Percentiles rank a stretch among this genome's conserved stretches.
These are phyloP conservation scores for Hozukius guyotensis DNA, from an alignment of 2,797 vertebrate genomes.

Conservation along the genomic window DNA sequence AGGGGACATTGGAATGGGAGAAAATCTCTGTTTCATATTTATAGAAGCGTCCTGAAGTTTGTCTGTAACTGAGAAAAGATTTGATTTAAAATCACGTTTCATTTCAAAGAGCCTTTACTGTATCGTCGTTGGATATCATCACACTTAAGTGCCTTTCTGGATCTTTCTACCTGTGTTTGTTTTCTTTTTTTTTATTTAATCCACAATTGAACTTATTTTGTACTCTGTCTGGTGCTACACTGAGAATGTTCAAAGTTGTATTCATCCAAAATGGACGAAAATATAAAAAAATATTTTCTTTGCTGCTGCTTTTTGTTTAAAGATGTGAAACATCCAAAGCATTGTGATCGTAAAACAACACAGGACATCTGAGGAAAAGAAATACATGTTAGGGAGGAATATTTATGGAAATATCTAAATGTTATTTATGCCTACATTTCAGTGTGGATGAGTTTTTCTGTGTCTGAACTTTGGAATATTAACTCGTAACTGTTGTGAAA, in stretches of 20 bases:
- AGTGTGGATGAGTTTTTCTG: slow-evolving; percentile 37
- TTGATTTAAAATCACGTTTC: slow-evolving; percentile 22
- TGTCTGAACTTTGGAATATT: slow-evolving; percentile 32
- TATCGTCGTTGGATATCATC: slow-evolving; percentile 42
- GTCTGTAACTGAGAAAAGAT: neutral
- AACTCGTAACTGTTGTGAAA: slow-evolving; percentile 45
- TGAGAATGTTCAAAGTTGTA: slow-evolving; percentile 57
- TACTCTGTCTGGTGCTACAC: slow-evolving; percentile 77
- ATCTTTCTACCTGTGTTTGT: slow-evolving; percentile 58
- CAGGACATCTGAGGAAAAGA: neutral
- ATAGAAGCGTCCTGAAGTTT: neutral
- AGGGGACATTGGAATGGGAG: neutral
- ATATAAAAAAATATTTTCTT: slow-evolving; percentile 35
- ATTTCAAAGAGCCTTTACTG: slow-evolving; percentile 45
- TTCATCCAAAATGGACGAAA: slow-evolving; percentile 37
- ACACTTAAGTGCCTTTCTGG: slow-evolving; percentile 78
- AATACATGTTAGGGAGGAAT: neutral
- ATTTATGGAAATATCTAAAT: slow-evolving; percentile 36
- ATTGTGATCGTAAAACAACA: neutral
- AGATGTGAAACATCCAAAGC: slow-evolving; percentile 51
- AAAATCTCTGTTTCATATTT: neutral
- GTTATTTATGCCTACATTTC: slow-evolving; percentile 42
- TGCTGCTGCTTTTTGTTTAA: slow-evolving; percentile 59
- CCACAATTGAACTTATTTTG: slow-evolving; percentile 57
- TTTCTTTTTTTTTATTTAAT: slow-evolving; percentile 25